Conservation (phyloP, 2,113 vertebrate species). For the Tetrax tetrax region DNA sequence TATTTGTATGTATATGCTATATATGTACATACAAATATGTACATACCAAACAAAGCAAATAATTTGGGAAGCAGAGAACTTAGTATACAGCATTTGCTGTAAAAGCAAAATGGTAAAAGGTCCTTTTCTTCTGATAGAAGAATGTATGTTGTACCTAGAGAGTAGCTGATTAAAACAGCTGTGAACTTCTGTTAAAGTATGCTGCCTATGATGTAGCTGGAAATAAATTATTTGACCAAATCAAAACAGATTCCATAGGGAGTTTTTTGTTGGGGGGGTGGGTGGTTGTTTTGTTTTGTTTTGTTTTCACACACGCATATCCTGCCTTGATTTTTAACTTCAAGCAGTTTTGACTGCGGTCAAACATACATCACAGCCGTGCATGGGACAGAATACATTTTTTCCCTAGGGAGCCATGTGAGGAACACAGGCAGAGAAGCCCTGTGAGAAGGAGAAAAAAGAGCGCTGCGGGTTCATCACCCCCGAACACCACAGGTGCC, state of each 20-base stretch:
- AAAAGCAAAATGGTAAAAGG: neutral
- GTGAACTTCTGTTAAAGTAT: neutral
- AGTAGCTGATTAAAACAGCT: neutral
- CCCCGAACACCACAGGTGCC: neutral
- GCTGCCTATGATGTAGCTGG: neutral
- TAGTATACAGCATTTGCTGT: neutral
- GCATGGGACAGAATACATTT: neutral
- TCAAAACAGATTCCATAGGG: neutral
- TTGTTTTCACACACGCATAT: no score
- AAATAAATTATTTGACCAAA: neutral
- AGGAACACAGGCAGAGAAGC: neutral
- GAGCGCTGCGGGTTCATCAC: neutral
- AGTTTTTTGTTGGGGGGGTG: no score
- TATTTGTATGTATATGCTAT: neutral
- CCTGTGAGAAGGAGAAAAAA: neutral
- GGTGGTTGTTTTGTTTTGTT: neutral
- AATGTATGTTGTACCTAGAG: neutral
- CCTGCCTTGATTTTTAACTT: neutral
- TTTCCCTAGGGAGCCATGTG: neutral
- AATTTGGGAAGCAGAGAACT: neutral
- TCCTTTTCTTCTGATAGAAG: neutral
- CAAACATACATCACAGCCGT: neutral
- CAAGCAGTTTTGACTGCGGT: neutral
- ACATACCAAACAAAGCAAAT: neutral
- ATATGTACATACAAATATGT: neutral